Evolutionary conservation across 2,113 vertebrate species (phyloP).

Genomic region (Alosa alosa): DNA sequence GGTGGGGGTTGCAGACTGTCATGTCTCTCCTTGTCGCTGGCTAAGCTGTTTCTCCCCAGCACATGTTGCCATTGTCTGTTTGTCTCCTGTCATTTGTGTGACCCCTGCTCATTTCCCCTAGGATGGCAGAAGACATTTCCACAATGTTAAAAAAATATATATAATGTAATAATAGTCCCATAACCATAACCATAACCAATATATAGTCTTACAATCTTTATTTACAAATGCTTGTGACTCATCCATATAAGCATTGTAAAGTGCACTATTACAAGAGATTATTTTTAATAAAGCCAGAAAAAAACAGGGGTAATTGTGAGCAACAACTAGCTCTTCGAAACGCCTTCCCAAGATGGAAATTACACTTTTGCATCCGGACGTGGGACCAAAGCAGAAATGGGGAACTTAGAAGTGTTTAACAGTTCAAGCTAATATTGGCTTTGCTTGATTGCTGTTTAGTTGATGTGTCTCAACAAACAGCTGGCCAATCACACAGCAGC

Average conservation of each 20-base stretch:
- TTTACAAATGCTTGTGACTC: neutral
- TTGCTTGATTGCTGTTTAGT: conserved; percentile 64
- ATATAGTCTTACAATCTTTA: neutral
- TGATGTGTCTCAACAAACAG: conserved; percentile 60
- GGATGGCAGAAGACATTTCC: neutral
- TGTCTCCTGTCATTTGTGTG: neutral
- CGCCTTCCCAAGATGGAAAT: neutral
- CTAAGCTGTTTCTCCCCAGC: neutral
- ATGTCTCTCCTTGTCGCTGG: neutral
- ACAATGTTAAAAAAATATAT: neutral
- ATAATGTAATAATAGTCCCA: no score
- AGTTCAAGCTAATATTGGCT: conserved; percentile 66
- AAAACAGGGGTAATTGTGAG: neutral
- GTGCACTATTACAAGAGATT: neutral
- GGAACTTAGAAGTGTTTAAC: conserved; percentile 54
- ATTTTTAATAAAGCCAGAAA: neutral
- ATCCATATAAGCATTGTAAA: no score
- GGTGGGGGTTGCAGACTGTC: neutral
- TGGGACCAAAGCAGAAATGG: conserved; percentile 30
- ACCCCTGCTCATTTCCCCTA: neutral
- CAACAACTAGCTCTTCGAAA: neutral
- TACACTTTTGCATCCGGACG: conserved; percentile 22
- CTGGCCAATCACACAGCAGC: conserved; percentile 46
- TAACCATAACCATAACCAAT: neutral
- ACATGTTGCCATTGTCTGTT: neutral